phyloP scores from a whole-genome alignment of 2,113 vertebrate genomes.

The Toxotes jaculatrix region DNA sequence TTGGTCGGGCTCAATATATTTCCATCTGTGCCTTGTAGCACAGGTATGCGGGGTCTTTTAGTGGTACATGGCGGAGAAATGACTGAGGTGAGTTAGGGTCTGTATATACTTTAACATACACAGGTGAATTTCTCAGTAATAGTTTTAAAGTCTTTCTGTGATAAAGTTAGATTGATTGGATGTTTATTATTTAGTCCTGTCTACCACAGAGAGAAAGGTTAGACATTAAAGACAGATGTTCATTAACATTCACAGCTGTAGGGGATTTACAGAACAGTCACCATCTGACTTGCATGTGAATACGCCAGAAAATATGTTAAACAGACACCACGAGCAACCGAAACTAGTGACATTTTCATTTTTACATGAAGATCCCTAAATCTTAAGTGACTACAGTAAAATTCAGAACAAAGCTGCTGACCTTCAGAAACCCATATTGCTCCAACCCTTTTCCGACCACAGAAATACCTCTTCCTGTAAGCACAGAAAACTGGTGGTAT shows the following conservation, averaged over 20 bases:
- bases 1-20: too few relatives aligned
- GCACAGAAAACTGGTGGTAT: conserved; percentile 43
- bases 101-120: background rate
- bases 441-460: background rate
- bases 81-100: too few relatives aligned
- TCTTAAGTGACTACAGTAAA: background rate
- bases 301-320: background rate
- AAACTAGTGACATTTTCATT: background rate
- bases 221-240: conserved; percentile 28
- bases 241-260: conserved; percentile 33
- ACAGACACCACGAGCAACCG: background rate
- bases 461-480: conserved; percentile 26
- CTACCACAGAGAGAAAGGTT: conserved; percentile 3
- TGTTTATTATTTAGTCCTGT: conserved; percentile 19
- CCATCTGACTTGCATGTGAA: background rate
- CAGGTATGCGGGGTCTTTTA: too few relatives aligned
- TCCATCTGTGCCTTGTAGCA: background rate
- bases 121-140: background rate
- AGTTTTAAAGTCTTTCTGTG: background rate
- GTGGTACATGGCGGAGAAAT: background rate
- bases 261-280: background rate
- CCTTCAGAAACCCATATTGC: conserved; percentile 16
- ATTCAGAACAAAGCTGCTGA: conserved; percentile 1
- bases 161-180: background rate
- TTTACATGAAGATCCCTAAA: background rate